Evolutionary conservation across 2,888 invertebrate species (phyloP).

Genomic region (Lasioglossum morio): DNA sequence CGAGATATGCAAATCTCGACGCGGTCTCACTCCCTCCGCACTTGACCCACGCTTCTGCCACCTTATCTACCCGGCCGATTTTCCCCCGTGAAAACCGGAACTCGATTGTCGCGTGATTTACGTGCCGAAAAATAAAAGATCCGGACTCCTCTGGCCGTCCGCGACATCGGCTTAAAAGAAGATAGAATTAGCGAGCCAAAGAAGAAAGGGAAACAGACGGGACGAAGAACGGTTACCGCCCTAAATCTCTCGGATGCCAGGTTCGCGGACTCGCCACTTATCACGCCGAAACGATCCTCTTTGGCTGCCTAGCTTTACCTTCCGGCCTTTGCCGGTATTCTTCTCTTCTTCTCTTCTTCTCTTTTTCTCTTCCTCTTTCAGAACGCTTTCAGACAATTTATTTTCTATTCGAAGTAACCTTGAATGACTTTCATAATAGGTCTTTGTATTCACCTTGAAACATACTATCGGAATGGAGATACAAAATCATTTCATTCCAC

Average conservation of each 20-base stretch:
- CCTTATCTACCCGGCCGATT: conserved; percentile 33
- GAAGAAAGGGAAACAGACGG: conserved; percentile 33
- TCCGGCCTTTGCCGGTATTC: not conserved
- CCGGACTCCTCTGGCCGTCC: conserved; percentile 7
- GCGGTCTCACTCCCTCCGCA: conserved; percentile 19
- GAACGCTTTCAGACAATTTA: no score
- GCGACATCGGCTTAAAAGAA: conserved; percentile 14
- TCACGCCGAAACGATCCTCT: conserved; percentile 45
- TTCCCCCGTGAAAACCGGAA: conserved; percentile 42
- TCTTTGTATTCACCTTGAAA: no score
- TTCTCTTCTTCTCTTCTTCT: not conserved
- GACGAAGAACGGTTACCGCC: conserved; percentile 37
- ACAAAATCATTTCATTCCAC: no score
- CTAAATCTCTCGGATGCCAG: conserved; percentile 59
- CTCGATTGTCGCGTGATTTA: conserved; percentile 78
- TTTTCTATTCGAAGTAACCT: no score
- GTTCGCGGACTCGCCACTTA: conserved; percentile 54
- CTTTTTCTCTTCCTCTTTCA: no score
- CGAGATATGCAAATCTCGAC: conserved; percentile 79
- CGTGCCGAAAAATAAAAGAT: conserved; percentile 73
- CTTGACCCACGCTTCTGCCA: conserved; percentile 38
- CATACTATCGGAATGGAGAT: no score
- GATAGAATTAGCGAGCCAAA: conserved; percentile 35
- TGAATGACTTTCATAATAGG: no score
- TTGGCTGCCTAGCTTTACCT: not conserved